phyloP scores from a whole-genome alignment of 2,797 vertebrate species.

The Myioborus melanocephalus region DNA sequence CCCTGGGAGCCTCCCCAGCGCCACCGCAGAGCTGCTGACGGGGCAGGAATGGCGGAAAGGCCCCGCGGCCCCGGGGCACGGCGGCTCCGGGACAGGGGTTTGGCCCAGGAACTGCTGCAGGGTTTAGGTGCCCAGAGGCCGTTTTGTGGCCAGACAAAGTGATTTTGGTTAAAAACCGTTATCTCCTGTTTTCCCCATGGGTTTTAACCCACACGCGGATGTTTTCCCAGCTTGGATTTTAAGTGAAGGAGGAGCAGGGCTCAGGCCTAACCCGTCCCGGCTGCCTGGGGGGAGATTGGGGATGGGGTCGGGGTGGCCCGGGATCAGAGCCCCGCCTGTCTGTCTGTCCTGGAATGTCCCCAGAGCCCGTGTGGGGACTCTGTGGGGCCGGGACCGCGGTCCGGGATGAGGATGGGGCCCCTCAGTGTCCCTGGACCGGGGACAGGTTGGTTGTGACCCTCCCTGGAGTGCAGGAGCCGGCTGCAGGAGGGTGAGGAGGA shows the following conservation, averaged over 20 bases:
- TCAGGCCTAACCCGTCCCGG: rapidly evolving
- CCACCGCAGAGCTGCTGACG: conserved; percentile 34
- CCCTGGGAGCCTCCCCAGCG: not conserved
- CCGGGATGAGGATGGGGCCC: not conserved
- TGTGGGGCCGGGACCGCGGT: rapidly evolving
- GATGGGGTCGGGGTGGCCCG: not conserved
- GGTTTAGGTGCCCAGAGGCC: not conserved
- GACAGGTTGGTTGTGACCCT: not conserved
- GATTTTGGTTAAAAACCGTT: conserved; percentile 25
- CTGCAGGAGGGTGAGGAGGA: not conserved
- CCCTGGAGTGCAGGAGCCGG: not conserved
- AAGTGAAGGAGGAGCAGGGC: rapidly evolving
- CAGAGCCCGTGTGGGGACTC: rapidly evolving
- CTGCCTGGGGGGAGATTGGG: rapidly evolving
- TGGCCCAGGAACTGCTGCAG: not conserved
- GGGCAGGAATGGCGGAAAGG: not conserved
- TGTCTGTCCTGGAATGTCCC: not conserved
- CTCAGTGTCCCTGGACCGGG: rapidly evolving
- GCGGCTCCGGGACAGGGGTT: not conserved
- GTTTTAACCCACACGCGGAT: not conserved
- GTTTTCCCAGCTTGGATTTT: not conserved
- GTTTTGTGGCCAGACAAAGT: conserved; percentile 1
- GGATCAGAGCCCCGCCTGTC: not conserved
- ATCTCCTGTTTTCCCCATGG: not conserved
- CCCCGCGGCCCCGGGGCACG: not conserved